These are phyloP conservation scores for Orchesella flavescens DNA, from an alignment of 2,888 invertebrate species.

Conservation along the genomic window DNA sequence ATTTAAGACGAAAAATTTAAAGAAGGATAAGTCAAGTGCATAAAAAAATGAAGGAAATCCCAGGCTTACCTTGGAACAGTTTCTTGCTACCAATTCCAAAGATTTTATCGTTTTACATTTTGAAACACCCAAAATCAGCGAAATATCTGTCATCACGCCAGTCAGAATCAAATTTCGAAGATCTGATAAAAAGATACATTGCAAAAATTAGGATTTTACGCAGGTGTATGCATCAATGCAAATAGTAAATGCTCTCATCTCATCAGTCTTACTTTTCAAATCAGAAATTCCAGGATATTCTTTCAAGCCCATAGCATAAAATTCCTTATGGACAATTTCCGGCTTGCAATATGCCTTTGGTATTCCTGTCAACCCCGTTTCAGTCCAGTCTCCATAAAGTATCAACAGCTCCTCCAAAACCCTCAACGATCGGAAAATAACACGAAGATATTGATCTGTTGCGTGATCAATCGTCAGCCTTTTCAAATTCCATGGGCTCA, in stretches of 20 bases:
- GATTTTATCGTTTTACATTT: conserved; percentile 57
- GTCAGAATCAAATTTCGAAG: conserved; percentile 49
- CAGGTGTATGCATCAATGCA: background rate
- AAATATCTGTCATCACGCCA: conserved; percentile 59
- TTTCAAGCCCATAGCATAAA: conserved; percentile 57
- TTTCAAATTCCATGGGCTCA: conserved; percentile 54
- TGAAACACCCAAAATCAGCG: conserved; percentile 51
- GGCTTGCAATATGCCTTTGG: conserved; percentile 48
- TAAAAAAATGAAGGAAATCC: background rate
- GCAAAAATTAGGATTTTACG: background rate
- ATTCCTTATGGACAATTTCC: conserved; percentile 55
- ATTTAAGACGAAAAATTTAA: background rate
- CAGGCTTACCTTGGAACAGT: conserved; percentile 37
- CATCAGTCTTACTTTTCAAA: conserved; percentile 52
- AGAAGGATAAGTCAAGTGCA: background rate
- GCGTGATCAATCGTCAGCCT: conserved; percentile 56
- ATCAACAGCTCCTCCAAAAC: conserved; percentile 55
- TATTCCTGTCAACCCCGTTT: conserved; percentile 62
- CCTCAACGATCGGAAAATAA: conserved; percentile 50
- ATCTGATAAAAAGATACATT: conserved; percentile 27
- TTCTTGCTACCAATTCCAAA: conserved; percentile 53
- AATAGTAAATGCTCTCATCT: background rate
- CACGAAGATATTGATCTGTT: conserved; percentile 54
- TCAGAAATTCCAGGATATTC: conserved; percentile 56
- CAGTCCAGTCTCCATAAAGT: conserved; percentile 63